Evolutionary conservation across 2,888 invertebrate genomes (phyloP), one percentile per base, ranked within the genome.

Genomic region (Phortica magna): DNA sequence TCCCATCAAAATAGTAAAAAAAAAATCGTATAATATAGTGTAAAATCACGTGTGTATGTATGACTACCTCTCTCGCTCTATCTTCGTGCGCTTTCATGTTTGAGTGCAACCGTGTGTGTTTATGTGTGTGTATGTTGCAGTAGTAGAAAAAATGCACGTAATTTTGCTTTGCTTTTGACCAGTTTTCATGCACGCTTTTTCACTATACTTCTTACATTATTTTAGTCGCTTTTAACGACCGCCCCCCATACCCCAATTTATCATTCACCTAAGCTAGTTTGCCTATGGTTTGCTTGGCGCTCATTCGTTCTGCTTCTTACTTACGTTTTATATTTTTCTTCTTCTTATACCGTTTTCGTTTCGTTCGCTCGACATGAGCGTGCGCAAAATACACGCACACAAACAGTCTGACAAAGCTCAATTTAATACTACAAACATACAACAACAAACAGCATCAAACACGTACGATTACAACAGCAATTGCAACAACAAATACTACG

Each of bases 181-280:
- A 61, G 42, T 74, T 67, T 59, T 67, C 70, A 61, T 42, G 72
- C 61, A 41, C n/a, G 64, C 43, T n/a, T 74, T 64, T 19, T 75
- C n/a, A 31, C 31, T 31, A 31, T 31, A 31, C 31, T 31, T 31
- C 31, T 31, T 31, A 31, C 31, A 31, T 31, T 31, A 31, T 31
- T 31, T 31, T 31, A 31, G 31, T 31, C 31, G 31, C 3, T 31
- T 31, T 31, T 31, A 31, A 55, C 55, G 17, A n/a, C 55, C 17
- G 55, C 55, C n/a, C 61, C 70, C 81, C 77, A 76, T 31, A 65
- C 78, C 78, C 72, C 83, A 79, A 80, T 80, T 83, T 85, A 87
- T 84, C 85, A 83, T 87, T 85, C 79, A 81, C 78, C 31, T 77
- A 79, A 83, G 82, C 87, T 84, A 82, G 86, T 83, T 84, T 82